These are phyloP conservation scores for Mesembrinibis cayennensis DNA, from an alignment of 2,113 vertebrate genomes.

Conservation along the genomic window DNA sequence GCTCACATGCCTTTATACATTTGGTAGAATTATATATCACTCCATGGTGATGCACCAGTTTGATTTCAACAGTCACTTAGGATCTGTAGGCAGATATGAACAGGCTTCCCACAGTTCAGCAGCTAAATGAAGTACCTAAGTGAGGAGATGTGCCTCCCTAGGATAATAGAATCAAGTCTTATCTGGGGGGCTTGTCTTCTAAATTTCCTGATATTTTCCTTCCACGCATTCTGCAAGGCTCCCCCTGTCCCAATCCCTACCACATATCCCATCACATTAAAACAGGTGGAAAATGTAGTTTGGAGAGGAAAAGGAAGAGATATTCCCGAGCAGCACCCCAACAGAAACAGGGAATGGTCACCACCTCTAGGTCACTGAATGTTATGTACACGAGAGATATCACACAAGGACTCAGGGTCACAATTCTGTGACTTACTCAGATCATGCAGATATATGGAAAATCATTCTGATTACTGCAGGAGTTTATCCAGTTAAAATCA, in stretches of 20 bases:
- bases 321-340: not conserved
- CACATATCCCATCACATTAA: not conserved
- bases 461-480: not conserved
- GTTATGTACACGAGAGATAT: not conserved
- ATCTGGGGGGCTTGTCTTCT: not conserved
- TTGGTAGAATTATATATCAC: not conserved
- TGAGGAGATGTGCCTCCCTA: not conserved
- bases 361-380: not conserved
- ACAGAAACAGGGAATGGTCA: not conserved
- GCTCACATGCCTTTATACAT: not conserved
- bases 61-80: not conserved
- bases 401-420: not conserved
- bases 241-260: rapidly evolving
- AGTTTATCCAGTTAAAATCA: not conserved
- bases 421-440: not conserved
- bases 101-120: not conserved
- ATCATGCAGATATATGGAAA: not conserved
- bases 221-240: not conserved
- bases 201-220: not conserved
- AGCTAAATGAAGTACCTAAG: not conserved
- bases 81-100: not conserved
- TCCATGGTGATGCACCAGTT: not conserved
- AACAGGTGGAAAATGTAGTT: not conserved
- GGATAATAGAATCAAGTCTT: not conserved
- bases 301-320: not conserved